Conservation (phyloP, 2,888 invertebrate species). For the Pseudococcus longispinus region DNA sequence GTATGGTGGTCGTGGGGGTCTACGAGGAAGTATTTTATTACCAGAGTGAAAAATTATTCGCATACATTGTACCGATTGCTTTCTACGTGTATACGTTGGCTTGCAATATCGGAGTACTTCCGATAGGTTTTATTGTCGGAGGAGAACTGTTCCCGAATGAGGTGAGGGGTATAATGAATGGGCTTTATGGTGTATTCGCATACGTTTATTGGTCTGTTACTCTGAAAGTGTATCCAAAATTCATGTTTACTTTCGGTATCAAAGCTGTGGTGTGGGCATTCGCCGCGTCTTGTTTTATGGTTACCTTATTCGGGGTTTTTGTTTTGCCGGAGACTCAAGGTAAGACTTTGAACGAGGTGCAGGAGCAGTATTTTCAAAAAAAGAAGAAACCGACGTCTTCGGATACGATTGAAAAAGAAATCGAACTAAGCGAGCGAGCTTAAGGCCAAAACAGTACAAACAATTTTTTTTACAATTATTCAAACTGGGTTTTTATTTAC, state of each 20-base stretch:
- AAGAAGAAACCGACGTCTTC: not conserved
- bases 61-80: not conserved
- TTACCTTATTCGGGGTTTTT: not conserved
- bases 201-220: not conserved
- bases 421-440: not conserved
- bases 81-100: not conserved
- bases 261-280: not conserved
- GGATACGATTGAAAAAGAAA: not conserved
- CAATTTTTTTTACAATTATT: not conserved
- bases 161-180: constrained; percentile 16
- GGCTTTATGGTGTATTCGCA: not conserved
- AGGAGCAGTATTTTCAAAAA: constrained; percentile 12
- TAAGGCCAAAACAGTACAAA: not conserved
- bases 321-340: constrained; percentile 41
- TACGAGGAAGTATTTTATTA: not conserved
- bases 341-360: constrained; percentile 20
- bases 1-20: not conserved
- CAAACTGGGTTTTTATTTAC: not conserved
- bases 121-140: not conserved
- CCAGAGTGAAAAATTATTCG: not conserved
- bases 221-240: constrained; percentile 15
- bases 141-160: constrained; percentile 48
- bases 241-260: constrained; percentile 30
- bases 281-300: not conserved
- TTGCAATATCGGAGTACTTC: not conserved